Conservation (phyloP, 2,888 invertebrate species). For the Volucella zonaria region DNA sequence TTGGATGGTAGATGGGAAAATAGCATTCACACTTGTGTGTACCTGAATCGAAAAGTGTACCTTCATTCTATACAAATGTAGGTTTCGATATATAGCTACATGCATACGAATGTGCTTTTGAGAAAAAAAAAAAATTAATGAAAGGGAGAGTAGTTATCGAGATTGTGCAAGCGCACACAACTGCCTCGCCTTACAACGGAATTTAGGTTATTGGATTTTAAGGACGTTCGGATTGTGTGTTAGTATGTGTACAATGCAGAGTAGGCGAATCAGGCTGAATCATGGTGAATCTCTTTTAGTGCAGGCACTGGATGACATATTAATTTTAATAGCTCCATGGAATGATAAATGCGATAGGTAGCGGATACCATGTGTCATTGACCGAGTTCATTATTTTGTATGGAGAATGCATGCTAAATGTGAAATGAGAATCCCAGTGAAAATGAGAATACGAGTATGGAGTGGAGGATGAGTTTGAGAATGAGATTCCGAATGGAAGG, state of each 20-base stretch:
- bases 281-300: slow-evolving; percentile 33
- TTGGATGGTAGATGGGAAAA: neutral
- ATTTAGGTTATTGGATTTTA: slow-evolving; percentile 73
- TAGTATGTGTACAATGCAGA: slow-evolving; percentile 8
- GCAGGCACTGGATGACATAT: slow-evolving; percentile 68
- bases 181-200: slow-evolving; percentile 50
- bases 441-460: slow-evolving; percentile 5
- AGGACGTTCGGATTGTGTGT: slow-evolving; percentile 55
- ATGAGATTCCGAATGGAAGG: slow-evolving; percentile 24
- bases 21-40: slow-evolving; percentile 21
- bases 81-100: neutral
- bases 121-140: neutral
- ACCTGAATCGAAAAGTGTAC: slow-evolving; percentile 35
- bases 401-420: slow-evolving; percentile 55
- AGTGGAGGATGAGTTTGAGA: slow-evolving; percentile 19
- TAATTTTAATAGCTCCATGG: slow-evolving; percentile 65
- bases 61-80: neutral
- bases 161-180: slow-evolving; percentile 43
- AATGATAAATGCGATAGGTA: slow-evolving; percentile 66
- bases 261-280: slow-evolving; percentile 42
- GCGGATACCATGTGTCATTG: slow-evolving; percentile 62
- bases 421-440: slow-evolving; percentile 17
- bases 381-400: slow-evolving; percentile 64
- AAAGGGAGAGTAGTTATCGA: slow-evolving; percentile 31
- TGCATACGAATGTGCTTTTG: too few species aligned